Evolutionary conservation across 1,140 invertebrate species (phyloP).

Genomic region (Xylocopa sonorina): DNA sequence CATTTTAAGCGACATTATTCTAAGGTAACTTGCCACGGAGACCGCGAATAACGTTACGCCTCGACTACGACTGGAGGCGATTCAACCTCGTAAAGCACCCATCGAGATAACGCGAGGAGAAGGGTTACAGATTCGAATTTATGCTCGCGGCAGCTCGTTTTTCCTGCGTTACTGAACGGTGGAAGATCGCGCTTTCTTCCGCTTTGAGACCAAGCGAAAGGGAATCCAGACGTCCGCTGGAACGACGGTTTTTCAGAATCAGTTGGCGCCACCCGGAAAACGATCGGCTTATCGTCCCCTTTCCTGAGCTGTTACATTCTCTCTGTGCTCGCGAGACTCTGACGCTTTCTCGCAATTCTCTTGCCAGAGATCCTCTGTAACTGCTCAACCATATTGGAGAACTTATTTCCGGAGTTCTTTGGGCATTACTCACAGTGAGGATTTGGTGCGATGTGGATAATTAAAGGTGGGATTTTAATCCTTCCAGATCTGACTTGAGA

Average conservation of each 20-base stretch:
- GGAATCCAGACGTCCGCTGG: background rate
- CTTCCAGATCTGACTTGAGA: no score
- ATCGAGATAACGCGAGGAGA: conserved; percentile 39
- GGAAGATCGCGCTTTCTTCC: background rate
- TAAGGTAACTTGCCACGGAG: background rate
- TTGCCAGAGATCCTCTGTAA: background rate
- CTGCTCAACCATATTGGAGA: background rate
- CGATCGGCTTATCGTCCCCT: conserved; percentile 7
- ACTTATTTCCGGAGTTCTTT: background rate
- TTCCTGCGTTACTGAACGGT: background rate
- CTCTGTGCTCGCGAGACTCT: background rate
- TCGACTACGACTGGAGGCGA: conserved; percentile 54
- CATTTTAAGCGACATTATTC: no score
- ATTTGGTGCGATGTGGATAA: background rate
- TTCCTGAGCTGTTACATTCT: background rate
- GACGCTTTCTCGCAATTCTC: background rate
- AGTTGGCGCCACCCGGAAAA: background rate
- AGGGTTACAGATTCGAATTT: conserved; percentile 42
- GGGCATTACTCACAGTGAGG: background rate
- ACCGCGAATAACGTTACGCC: conserved; percentile 37
- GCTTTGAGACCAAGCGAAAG: background rate
- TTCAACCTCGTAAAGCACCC: conserved; percentile 50
- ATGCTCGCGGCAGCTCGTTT: conserved; percentile 28
- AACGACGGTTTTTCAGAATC: conserved; percentile 26
- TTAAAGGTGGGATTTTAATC: background rate